These are phyloP conservation scores for Orussus abietinus DNA, from an alignment of 1,140 invertebrate species.

Conservation along the genomic window DNA sequence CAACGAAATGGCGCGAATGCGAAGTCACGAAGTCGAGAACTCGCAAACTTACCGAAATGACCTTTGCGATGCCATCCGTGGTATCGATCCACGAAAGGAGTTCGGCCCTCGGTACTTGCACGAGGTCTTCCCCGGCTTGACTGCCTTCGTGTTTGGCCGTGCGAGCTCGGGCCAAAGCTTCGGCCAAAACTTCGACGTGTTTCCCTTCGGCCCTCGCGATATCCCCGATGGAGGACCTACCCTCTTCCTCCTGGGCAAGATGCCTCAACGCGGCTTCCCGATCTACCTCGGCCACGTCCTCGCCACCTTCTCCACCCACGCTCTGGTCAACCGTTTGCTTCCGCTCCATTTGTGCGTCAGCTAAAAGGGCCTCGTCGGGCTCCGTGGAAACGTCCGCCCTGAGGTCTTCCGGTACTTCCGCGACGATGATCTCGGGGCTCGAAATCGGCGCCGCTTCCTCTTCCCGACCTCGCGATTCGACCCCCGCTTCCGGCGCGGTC, in stretches of 20 bases:
- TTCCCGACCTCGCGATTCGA: no score
- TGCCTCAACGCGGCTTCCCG: slow-evolving; percentile 1
- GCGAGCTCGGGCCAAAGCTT: background rate
- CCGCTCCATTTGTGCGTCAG: no score
- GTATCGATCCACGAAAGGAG: slow-evolving; percentile 18
- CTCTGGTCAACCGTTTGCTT: slow-evolving; percentile 1
- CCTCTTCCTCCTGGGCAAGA: background rate
- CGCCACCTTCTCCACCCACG: slow-evolving; percentile 1
- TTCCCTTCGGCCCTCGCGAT: background rate
- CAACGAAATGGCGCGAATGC: background rate
- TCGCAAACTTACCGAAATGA: slow-evolving; percentile 19
- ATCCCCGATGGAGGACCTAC: background rate
- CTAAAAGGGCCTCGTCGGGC: no score
- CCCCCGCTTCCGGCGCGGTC: no score
- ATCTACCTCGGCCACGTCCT: background rate
- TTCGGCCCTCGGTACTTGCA: slow-evolving; percentile 14
- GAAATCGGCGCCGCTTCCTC: no score
- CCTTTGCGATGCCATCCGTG: slow-evolving; percentile 14
- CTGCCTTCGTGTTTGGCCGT: no score
- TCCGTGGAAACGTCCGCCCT: no score
- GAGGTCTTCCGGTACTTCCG: no score
- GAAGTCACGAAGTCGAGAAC: background rate
- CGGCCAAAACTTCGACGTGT: slow-evolving; percentile 1
- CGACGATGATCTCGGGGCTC: no score
- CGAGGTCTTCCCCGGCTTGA: no score